Percentiles rank a stretch among this genome's conserved stretches.
phyloP scores from a whole-genome alignment of 2,797 vertebrate genomes.

The Podarcis lilfordi region DNA sequence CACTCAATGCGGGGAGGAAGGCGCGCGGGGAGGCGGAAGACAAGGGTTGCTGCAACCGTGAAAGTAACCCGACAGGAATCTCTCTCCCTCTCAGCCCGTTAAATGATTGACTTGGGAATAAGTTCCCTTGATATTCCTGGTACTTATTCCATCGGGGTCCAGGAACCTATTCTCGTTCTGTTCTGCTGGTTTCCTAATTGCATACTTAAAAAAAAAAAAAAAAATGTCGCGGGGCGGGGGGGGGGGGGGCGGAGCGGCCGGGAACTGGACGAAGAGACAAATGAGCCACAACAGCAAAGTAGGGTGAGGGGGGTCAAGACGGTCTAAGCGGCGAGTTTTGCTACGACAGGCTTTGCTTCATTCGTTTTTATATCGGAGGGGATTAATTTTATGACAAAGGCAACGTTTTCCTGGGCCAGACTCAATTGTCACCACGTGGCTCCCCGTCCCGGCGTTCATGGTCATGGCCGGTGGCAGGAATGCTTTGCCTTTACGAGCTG shows the following conservation, averaged over 20 bases:
- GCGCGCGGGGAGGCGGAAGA: accelerated
- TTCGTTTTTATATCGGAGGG: conserved; percentile 64
- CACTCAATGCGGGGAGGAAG: background rate
- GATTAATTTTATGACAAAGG: conserved; percentile 64
- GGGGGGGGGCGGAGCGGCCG: too few relatives aligned
- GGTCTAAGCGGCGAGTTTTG: conserved; percentile 11
- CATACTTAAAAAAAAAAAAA: background rate
- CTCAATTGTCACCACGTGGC: conserved; percentile 55
- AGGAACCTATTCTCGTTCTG: background rate
- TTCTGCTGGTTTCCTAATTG: background rate
- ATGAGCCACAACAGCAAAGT: background rate
- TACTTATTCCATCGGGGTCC: background rate
- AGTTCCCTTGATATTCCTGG: background rate
- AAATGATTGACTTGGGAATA: background rate
- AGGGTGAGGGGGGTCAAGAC: background rate
- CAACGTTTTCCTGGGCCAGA: conserved; percentile 60
- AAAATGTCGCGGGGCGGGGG: too few relatives aligned
- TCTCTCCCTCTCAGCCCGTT: background rate
- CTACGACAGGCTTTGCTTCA: conserved; percentile 46
- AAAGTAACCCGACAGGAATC: background rate
- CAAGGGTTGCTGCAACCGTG: accelerated
- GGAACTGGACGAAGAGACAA: background rate
- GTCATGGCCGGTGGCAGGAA: conserved; percentile 75
- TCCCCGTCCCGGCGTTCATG: conserved; percentile 74
- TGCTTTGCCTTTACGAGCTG: conserved; percentile 71